Conservation (phyloP, 2,113 vertebrate genomes). For the Daphoenositta chrysoptera region DNA sequence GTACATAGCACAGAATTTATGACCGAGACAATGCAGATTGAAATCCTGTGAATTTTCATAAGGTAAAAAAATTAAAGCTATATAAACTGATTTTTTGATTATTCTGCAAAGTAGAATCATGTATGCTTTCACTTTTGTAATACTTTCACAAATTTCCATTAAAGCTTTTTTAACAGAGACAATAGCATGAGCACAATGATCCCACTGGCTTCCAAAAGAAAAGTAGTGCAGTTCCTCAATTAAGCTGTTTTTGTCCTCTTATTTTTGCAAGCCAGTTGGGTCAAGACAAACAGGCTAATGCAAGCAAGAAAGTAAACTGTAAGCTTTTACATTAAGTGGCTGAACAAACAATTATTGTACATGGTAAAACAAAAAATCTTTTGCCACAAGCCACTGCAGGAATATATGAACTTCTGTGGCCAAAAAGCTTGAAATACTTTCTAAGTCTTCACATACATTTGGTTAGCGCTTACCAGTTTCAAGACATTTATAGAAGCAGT, state of each 20-base stretch:
- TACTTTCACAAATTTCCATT: constrained; percentile 56
- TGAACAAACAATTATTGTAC: constrained; percentile 33
- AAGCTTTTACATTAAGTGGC: background rate
- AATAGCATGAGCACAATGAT: constrained; percentile 25
- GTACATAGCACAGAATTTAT: constrained; percentile 30
- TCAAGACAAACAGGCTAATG: constrained; percentile 49
- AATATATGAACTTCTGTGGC: constrained; percentile 21
- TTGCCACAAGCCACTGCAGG: constrained; percentile 32
- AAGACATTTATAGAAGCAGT: constrained; percentile 41
- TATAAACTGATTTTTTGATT: constrained; percentile 64
- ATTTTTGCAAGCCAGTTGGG: constrained; percentile 43
- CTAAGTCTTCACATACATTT: constrained; percentile 4
- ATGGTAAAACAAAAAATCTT: background rate
- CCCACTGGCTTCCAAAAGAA: constrained; percentile 35
- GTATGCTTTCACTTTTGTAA: constrained; percentile 10
- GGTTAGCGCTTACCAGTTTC: constrained; percentile 46
- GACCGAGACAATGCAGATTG: constrained; percentile 37
- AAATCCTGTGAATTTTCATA: constrained; percentile 47
- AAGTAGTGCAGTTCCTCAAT: constrained; percentile 18
- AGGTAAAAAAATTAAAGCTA: constrained; percentile 75
- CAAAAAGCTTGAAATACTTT: background rate
- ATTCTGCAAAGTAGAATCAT: constrained; percentile 74
- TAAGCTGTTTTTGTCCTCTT: background rate
- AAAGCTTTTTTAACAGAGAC: constrained; percentile 70
- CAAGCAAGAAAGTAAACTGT: constrained; percentile 44